phyloP scores from a whole-genome alignment of 2,888 invertebrate genomes.

The Apotomis capreana region DNA sequence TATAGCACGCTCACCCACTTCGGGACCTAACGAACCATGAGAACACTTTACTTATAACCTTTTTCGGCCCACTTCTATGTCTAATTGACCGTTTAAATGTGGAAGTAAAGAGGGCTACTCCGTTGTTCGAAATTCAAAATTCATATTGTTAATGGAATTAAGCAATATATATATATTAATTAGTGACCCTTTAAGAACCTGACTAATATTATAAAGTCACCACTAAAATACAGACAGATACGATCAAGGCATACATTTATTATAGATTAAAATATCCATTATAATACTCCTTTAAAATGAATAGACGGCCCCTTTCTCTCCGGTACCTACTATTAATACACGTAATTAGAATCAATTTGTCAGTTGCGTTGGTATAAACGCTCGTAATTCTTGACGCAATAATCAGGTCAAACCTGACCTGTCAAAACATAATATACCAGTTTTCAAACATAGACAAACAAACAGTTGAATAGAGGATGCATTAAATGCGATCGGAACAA shows the following conservation, averaged over 20 bases:
- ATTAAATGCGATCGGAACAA: neutral
- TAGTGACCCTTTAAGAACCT: no score
- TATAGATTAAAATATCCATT: no score
- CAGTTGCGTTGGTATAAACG: constrained; percentile 6
- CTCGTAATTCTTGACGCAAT: neutral
- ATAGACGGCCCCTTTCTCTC: neutral
- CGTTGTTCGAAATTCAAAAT: no score
- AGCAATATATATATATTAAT: no score
- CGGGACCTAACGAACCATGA: constrained; percentile 13
- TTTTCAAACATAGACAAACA: constrained; percentile 3
- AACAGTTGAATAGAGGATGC: neutral
- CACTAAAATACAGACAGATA: no score
- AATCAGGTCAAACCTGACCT: constrained; percentile 33
- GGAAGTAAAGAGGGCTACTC: no score
- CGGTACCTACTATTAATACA: neutral
- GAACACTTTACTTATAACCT: constrained; percentile 3
- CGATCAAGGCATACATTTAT: no score
- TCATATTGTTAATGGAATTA: no score
- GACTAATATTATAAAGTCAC: no score
- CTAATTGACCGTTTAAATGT: neutral
- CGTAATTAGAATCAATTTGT: neutral
- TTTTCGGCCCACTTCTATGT: constrained; percentile 6
- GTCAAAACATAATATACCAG: constrained; percentile 21
- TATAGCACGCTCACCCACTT: constrained; percentile 35
- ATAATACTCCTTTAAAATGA: no score